Conservation (phyloP, 2,113 vertebrate species). For the Sander lucioperca region DNA sequence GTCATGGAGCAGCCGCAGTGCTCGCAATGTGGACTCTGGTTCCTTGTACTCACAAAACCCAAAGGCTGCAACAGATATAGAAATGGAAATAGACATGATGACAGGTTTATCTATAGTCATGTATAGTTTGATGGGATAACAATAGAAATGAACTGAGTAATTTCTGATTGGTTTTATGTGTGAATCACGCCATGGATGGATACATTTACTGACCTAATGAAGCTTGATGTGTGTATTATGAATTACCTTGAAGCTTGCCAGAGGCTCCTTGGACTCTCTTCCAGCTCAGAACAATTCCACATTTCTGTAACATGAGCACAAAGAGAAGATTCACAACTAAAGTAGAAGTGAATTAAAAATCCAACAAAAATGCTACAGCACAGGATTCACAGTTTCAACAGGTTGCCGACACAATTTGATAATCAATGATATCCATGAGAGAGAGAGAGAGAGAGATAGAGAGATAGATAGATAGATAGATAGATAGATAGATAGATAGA, state of each 20-base stretch:
- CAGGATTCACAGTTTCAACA: not conserved
- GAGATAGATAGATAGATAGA: not conserved
- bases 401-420: not conserved
- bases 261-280: conserved; percentile 99
- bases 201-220: not conserved
- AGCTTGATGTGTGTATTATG: not conserved
- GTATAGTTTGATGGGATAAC: not conserved
- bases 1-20: conserved; percentile 94
- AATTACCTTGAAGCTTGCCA: conserved; percentile 98
- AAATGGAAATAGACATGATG: not conserved
- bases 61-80: conserved; percentile 86
- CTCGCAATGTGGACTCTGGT: conserved; percentile 96
- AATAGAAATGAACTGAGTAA: not conserved
- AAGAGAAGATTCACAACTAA: not conserved
- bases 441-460: no score
- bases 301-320: conserved; percentile 87
- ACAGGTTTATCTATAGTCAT: not conserved
- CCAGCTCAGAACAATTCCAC: conserved; percentile 98
- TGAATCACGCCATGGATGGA: not conserved
- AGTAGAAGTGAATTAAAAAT: not conserved
- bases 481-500: no score
- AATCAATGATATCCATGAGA: not conserved
- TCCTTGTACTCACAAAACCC: conserved; percentile 99
- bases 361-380: not conserved
- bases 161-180: not conserved